A percentile compares a stretch with the other conserved stretches of the same genome.
These are phyloP conservation scores for Lycocerus yunnanus DNA, from an alignment of 2,888 invertebrate genomes.

Conservation along the genomic window DNA sequence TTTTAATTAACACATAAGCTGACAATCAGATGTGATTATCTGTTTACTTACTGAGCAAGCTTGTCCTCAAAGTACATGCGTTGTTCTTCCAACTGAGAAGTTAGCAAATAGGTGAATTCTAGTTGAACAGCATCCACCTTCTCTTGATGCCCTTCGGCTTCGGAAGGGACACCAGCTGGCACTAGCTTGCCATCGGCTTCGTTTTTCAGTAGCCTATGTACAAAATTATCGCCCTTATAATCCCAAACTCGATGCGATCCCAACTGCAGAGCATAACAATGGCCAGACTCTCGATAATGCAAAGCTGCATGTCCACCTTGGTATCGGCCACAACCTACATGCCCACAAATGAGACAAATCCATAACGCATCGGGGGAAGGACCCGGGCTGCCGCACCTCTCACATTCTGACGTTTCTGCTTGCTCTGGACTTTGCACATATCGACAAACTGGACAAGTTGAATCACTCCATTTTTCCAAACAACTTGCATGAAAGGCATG, in stretches of 20 bases:
- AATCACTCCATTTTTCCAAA: constrained; percentile 94
- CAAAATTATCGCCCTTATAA: constrained; percentile 95
- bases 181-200: constrained; percentile 97
- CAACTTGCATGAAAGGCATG: constrained; percentile 98
- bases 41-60: constrained; percentile 58
- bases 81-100: constrained; percentile 94
- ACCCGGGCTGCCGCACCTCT: constrained; percentile 59
- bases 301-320: constrained; percentile 91
- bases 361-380: constrained; percentile 81
- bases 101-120: constrained; percentile 95
- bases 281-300: constrained; percentile 93
- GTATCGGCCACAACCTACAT: constrained; percentile 94
- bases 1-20: not conserved
- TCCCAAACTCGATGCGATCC: constrained; percentile 99
- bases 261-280: constrained; percentile 95
- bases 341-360: constrained; percentile 99
- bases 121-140: constrained; percentile 94
- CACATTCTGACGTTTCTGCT: constrained; percentile 62
- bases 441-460: constrained; percentile 97
- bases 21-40: not conserved
- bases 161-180: constrained; percentile 69
- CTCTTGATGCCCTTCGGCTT: constrained; percentile 66
- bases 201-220: constrained; percentile 93
- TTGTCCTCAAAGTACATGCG: constrained; percentile 88
- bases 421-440: constrained; percentile 65